Conservation (phyloP, 2,113 vertebrate genomes). For the Natator depressus region DNA sequence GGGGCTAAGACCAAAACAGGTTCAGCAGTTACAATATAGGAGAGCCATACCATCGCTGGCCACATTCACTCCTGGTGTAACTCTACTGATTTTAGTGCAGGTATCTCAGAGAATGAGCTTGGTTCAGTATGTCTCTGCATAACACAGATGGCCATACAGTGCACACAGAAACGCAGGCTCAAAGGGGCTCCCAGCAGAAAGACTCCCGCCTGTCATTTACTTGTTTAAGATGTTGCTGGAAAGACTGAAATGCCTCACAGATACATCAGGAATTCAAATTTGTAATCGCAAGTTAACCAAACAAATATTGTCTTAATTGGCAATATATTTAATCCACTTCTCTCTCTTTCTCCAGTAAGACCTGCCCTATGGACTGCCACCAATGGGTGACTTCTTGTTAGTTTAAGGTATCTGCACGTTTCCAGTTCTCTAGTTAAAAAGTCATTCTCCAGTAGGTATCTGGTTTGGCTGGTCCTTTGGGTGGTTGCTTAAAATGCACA, state of each 20-base stretch:
- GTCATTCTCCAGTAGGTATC: background rate
- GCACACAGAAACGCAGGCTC: background rate
- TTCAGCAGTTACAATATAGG: background rate
- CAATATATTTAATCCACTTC: background rate
- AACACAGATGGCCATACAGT: background rate
- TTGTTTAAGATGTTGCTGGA: background rate
- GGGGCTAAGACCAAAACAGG: fast-evolving
- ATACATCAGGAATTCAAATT: background rate
- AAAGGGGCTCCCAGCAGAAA: background rate
- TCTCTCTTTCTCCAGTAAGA: background rate
- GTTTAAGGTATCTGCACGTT: background rate
- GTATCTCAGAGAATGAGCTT: background rate
- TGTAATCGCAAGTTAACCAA: background rate
- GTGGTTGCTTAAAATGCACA: background rate
- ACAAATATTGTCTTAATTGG: background rate
- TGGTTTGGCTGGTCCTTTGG: background rate
- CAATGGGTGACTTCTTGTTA: background rate
- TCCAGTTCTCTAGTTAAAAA: background rate
- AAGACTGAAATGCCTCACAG: background rate
- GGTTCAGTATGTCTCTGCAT: background rate
- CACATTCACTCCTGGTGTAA: background rate
- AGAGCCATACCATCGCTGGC: background rate
- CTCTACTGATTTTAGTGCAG: background rate
- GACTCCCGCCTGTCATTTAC: background rate
- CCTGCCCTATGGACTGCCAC: background rate